Evolutionary conservation across 2,113 vertebrate genomes (phyloP), one percentile per base, ranked within the genome.

Genomic region (Phylloscopus trochilus): DNA sequence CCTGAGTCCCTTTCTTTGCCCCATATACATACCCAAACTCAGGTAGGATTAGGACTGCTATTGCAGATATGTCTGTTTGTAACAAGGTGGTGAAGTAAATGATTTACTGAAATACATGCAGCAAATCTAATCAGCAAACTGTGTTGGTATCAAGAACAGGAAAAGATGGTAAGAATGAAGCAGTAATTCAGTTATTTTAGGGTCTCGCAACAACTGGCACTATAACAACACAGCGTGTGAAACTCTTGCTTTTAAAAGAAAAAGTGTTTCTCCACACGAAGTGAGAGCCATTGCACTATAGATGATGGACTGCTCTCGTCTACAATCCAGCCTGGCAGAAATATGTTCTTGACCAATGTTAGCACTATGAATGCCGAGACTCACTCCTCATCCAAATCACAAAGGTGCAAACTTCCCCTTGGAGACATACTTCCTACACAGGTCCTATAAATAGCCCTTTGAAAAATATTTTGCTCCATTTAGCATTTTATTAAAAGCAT

Each of bases 401-500:
- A 92, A 86, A 94, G 80, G 85, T 83, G 83, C 53, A 92, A 85
- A 84, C 60, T 89, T 96, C 76, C 69, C 73, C 66, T 93, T 14
- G 7, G 76, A 90, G 66, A 84, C 53, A 30, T 56, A 59, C 49
- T 90, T 97, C 94, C 83, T 95, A 75, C 75, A 72, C n/a, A 81
- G 76, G 82, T 56, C 39, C 91, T 97, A 95, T 96, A 97, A 97
- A 97, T 95, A 97, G 91, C 55, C 91, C 60, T 83, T 92, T 35
- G 69, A 87, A 96, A 97, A 97, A 97, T 80, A 97, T 95, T 96
- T 96, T 96, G 77, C 94, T 96, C 90, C 96, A 97, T 97, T 97
- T 97, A 95, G 95, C 78, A 89, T 92, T 96, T 97, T 92, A 94
- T 95, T 95, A 95, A 85, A 93, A 93, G 89, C 92, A 95, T 95